phyloP scores from a whole-genome alignment of 2,797 vertebrate species.

The Pseudotriccus pelzelni region DNA sequence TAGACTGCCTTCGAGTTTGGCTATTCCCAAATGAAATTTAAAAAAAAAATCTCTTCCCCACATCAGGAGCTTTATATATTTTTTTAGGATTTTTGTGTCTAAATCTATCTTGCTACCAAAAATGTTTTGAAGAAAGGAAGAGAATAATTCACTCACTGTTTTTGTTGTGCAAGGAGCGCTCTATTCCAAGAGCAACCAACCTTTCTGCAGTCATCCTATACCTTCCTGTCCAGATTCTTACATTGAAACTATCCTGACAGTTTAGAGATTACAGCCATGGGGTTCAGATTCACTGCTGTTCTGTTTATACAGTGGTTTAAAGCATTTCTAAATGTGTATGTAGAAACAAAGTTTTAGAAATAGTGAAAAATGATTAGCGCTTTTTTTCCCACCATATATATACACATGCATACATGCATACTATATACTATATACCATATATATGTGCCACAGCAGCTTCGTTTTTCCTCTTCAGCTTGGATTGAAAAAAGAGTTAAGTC shows the following conservation, averaged over 20 bases:
- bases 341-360: background rate
- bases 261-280: background rate
- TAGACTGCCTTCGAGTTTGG: background rate
- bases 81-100: conserved; percentile 10
- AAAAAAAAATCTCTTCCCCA: conserved; percentile 18
- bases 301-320: background rate
- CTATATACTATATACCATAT: background rate
- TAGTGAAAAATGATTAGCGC: background rate
- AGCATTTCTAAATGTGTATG: background rate
- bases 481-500: background rate
- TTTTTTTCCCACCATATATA: background rate
- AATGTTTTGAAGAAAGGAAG: conserved; percentile 20
- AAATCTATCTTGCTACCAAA: conserved; percentile 45
- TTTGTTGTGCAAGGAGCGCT: background rate
- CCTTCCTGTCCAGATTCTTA: background rate
- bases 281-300: background rate
- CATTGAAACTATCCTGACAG: background rate
- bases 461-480: background rate
- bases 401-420: background rate
- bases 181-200: background rate
- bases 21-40: conserved; percentile 53
- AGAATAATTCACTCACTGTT: conserved; percentile 36
- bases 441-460: background rate
- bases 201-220: background rate
- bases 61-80: conserved; percentile 10